Evolutionary conservation across 2,113 vertebrate genomes (phyloP).

Genomic region (Brachyhypopomus occidentalis): DNA sequence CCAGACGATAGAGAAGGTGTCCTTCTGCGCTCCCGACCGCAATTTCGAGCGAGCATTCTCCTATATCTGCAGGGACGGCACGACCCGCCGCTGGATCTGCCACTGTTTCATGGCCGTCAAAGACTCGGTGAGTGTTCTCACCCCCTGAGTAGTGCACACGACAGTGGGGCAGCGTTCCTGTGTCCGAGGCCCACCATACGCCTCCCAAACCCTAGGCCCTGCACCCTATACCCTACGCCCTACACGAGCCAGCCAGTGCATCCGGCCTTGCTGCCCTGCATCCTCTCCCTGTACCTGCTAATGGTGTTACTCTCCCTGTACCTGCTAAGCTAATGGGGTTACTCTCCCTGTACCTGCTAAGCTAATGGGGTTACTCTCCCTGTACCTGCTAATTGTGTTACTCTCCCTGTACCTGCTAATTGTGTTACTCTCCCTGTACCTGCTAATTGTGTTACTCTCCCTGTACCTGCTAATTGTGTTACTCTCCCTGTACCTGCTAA

Average conservation of each 20-base stretch:
- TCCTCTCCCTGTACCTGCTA: not conserved
- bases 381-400: not conserved
- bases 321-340: too few species aligned
- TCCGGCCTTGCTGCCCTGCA: not conserved
- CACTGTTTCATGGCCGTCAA: conserved; percentile 99
- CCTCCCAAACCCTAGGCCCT: too few species aligned
- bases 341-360: not conserved
- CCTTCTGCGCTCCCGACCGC: conserved; percentile 97
- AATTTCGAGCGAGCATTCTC: conserved; percentile 98
- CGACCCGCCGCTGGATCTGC: conserved; percentile 98
- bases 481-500: not conserved
- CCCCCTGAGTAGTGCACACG: not conserved
- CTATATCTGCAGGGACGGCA: conserved; percentile 97
- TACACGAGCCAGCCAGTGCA: too few species aligned
- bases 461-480: not conserved
- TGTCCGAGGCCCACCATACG: not conserved
- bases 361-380: too few species aligned
- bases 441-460: not conserved
- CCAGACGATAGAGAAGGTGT: conserved; percentile 99
- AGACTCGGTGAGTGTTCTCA: conserved; percentile 85
- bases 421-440: not conserved
- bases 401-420: not conserved
- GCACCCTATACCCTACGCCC: too few species aligned
- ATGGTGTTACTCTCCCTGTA: not conserved
- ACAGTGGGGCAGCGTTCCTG: too few species aligned